These are phyloP conservation scores for Ostrea denselamellosa DNA, from an alignment of 1,140 invertebrate genomes.

Conservation along the genomic window DNA sequence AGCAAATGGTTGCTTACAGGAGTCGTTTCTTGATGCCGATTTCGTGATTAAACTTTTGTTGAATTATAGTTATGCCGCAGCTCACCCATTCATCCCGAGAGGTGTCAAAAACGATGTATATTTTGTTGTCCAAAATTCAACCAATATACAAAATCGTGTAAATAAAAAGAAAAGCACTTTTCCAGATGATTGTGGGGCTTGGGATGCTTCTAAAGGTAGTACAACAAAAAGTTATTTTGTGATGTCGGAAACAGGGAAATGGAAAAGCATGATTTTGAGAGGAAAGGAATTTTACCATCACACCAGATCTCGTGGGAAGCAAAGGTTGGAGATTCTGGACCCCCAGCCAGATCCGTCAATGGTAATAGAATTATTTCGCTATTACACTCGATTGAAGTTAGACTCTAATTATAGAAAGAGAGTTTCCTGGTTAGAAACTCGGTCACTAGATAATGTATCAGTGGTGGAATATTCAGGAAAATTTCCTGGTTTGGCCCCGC, in stretches of 20 bases:
- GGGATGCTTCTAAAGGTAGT: not conserved
- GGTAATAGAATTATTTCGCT: conserved; percentile 6
- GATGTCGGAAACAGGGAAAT: not conserved
- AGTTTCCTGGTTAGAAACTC: conserved; percentile 49
- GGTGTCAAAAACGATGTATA: conserved; percentile 47
- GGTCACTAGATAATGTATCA: not conserved
- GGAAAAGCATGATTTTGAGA: not conserved
- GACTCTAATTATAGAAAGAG: conserved; percentile 49
- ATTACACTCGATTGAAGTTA: conserved; percentile 46
- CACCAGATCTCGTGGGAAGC: conserved; percentile 4
- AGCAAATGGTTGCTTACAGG: conserved; percentile 39
- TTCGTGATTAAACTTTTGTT: not conserved
- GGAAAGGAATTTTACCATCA: conserved; percentile 13
- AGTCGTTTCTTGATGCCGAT: not conserved
- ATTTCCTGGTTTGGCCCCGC: conserved; percentile 48
- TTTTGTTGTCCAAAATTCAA: conserved; percentile 52
- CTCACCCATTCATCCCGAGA: conserved; percentile 23
- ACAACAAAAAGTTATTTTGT: conserved; percentile 51
- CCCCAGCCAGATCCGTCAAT: conserved; percentile 28
- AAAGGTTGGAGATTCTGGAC: conserved; percentile 11
- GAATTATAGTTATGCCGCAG: not conserved
- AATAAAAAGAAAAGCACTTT: conserved; percentile 45
- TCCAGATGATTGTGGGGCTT: conserved; percentile 58
- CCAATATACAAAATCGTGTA: conserved; percentile 26
- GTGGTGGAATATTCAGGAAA: conserved; percentile 56